Percentiles rank a stretch among this genome's conserved stretches.
phyloP scores from a whole-genome alignment of 2,113 vertebrate genomes.

The Sapajus apella region DNA sequence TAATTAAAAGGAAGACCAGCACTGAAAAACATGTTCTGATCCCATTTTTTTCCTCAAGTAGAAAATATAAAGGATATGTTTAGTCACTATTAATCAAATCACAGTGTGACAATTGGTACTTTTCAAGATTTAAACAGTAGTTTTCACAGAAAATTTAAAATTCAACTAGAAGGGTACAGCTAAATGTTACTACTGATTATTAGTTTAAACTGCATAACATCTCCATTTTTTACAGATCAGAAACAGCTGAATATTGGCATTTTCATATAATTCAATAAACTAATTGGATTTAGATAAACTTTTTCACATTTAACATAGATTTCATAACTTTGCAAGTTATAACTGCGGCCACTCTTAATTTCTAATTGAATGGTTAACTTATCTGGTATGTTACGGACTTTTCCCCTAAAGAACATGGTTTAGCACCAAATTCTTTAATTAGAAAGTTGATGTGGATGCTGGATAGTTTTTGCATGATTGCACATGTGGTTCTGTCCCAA shows the following conservation, averaged over 20 bases:
- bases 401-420: not conserved
- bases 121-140: conserved; percentile 29
- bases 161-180: not conserved
- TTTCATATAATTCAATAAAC: not conserved
- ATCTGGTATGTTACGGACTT: not conserved
- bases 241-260: not conserved
- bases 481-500: not conserved
- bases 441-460: not conserved
- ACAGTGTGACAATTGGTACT: not conserved
- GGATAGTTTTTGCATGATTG: not conserved
- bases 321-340: not conserved
- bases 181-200: not conserved
- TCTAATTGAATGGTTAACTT: conserved; percentile 21
- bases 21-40: not conserved
- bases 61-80: conserved; percentile 15
- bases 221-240: not conserved
- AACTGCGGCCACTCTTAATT: not conserved
- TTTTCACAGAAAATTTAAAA: conserved; percentile 43
- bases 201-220: not conserved
- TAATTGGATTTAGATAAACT: not conserved
- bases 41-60: not conserved
- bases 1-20: not conserved
- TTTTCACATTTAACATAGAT: not conserved
- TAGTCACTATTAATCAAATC: conserved; percentile 1
- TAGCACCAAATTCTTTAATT: not conserved